Evolutionary conservation across 2,888 invertebrate species (phyloP).

Genomic region (Melinaea menophilus): DNA sequence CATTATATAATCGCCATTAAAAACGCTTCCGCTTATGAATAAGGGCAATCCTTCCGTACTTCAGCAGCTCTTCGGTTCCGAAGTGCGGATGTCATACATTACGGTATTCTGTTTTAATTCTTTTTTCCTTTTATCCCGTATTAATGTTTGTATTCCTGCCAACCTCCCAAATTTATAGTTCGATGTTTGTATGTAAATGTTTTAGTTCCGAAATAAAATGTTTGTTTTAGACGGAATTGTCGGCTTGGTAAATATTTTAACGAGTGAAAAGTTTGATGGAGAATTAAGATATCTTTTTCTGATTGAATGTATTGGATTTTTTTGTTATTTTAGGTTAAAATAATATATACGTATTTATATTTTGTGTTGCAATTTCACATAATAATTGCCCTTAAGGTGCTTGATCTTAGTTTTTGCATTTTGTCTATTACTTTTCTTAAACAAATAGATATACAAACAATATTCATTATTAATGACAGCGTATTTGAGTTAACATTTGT

Average conservation of each 20-base stretch:
- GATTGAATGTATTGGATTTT: too few relatives aligned
- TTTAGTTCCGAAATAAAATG: neutral
- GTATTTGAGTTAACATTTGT: too few relatives aligned
- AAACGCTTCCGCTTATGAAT: conserved; percentile 27
- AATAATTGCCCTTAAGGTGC: too few relatives aligned
- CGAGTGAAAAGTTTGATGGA: neutral
- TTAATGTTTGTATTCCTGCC: conserved; percentile 31
- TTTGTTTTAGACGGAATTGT: neutral
- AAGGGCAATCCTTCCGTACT: conserved; percentile 47
- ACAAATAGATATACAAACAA: too few relatives aligned
- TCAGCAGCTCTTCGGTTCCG: conserved; percentile 57
- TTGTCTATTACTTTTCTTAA: too few relatives aligned
- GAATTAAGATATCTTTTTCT: too few relatives aligned
- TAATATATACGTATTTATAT: too few relatives aligned
- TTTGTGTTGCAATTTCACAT: too few relatives aligned
- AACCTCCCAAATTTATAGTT: conserved; percentile 24
- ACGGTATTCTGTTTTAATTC: conserved; percentile 57
- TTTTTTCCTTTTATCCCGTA: conserved; percentile 39
- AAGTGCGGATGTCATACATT: conserved; percentile 61
- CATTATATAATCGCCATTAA: too few relatives aligned
- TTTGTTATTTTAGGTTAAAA: too few relatives aligned
- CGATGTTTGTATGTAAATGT: conserved; percentile 1
- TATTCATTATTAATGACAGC: too few relatives aligned
- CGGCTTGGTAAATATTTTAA: neutral
- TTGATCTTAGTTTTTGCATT: too few relatives aligned